phyloP scores from a whole-genome alignment of 2,797 vertebrate genomes.

The Dendrocincla fuliginosa region DNA sequence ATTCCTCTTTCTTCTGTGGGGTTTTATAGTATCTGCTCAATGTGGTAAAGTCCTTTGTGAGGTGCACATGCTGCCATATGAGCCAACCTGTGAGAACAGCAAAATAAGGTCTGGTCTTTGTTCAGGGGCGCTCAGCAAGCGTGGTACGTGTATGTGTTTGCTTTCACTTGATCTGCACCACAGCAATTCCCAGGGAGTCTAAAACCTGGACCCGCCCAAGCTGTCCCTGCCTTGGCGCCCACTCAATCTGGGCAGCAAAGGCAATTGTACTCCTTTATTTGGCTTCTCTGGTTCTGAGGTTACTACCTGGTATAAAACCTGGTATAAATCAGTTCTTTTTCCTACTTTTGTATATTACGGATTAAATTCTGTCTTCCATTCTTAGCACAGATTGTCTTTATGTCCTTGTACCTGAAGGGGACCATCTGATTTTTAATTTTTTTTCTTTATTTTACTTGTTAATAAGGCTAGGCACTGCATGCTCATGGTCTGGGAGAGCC shows the following conservation, averaged over 20 bases:
- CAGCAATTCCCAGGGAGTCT: neutral
- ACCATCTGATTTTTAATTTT: neutral
- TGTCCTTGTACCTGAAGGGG: neutral
- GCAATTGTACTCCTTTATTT: neutral
- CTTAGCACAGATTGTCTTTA: neutral
- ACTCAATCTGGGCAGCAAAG: neutral
- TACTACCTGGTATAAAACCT: neutral
- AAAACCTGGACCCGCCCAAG: neutral
- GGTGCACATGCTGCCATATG: fast-evolving
- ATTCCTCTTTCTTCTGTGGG: neutral
- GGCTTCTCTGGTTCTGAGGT: neutral
- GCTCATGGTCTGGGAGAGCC: neutral
- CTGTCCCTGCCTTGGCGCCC: neutral
- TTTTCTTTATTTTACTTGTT: neutral
- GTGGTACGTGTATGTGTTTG: fast-evolving
- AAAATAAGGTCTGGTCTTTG: neutral
- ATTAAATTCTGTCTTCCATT: neutral
- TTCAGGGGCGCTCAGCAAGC: neutral
- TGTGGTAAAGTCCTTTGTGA: neutral
- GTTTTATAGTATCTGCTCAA: neutral
- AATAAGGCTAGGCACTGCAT: neutral
- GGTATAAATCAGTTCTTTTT: neutral
- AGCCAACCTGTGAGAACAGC: neutral
- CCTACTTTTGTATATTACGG: fast-evolving
- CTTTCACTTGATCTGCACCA: neutral